Conservation (phyloP, 2,797 vertebrate species). For the Sphenodon punctatus region DNA sequence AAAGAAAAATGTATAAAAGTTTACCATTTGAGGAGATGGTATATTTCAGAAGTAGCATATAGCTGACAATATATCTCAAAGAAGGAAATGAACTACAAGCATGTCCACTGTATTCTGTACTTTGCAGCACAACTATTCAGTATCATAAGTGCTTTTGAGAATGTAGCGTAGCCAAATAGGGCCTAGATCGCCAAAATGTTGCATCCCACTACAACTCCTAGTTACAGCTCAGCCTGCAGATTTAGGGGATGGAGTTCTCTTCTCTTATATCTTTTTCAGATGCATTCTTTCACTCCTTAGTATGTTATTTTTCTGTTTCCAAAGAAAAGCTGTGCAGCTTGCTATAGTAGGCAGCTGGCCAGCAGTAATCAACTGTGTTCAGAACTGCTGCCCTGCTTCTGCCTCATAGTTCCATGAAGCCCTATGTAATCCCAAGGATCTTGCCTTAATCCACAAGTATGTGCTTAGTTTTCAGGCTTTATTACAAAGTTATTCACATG, state of each 20-base stretch:
- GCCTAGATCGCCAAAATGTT: neutral
- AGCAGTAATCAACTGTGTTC: neutral
- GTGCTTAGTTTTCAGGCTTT: constrained; percentile 27
- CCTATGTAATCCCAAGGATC: neutral
- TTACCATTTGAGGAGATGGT: neutral
- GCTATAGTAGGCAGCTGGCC: neutral
- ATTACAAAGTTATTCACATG: neutral
- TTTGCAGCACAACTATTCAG: neutral
- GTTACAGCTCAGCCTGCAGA: neutral
- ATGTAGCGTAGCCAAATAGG: neutral
- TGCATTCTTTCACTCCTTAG: neutral
- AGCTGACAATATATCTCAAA: neutral
- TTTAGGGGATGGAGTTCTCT: neutral
- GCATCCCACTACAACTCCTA: neutral
- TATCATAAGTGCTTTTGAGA: neutral
- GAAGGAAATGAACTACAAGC: neutral
- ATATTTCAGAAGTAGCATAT: neutral
- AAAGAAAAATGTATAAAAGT: neutral
- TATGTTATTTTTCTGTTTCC: neutral
- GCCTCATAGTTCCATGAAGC: constrained; percentile 27
- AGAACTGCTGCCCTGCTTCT: constrained; percentile 29
- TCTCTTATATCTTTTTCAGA: neutral
- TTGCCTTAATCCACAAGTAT: constrained; percentile 33
- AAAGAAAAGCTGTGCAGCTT: neutral
- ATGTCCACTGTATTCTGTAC: neutral